Percentiles rank a stretch among this genome's conserved stretches.
Conservation (phyloP, 2,113 vertebrate species). For the Caracal caracal region DNA sequence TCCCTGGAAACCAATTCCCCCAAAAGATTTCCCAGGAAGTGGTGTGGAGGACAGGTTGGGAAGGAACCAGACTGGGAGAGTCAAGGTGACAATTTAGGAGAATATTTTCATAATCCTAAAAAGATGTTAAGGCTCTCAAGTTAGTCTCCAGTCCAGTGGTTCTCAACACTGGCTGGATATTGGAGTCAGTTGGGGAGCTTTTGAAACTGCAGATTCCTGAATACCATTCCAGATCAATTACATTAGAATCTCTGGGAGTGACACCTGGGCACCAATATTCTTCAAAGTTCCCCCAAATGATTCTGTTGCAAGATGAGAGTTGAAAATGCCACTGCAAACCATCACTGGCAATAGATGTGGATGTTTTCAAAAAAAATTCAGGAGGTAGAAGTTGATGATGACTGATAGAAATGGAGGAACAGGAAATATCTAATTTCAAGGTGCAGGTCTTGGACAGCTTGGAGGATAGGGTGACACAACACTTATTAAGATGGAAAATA, state of each 20-base stretch:
- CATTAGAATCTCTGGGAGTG: neutral
- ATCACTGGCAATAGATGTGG: neutral
- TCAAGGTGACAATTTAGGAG: neutral
- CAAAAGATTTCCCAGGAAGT: neutral
- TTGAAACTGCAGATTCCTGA: neutral
- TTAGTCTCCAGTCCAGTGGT: neutral
- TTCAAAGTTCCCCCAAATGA: neutral
- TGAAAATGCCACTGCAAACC: neutral
- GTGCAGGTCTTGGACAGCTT: neutral
- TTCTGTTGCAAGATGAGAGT: neutral
- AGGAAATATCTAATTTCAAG: neutral
- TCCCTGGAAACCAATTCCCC: neutral
- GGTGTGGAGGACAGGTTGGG: rapidly evolving
- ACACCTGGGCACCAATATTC: neutral
- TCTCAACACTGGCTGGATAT: neutral
- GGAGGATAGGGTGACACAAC: neutral
- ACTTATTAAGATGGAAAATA: neutral
- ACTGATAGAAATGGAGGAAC: neutral
- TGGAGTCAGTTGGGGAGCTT: neutral
- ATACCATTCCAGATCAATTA: neutral
- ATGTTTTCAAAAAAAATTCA: neutral
- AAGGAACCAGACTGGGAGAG: neutral
- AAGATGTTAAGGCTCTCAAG: neutral
- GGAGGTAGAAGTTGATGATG: neutral
- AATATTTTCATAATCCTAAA: neutral